Conservation (phyloP, 35 echinoderm and acorn worm species). For the Chiridota heheva region DNA sequence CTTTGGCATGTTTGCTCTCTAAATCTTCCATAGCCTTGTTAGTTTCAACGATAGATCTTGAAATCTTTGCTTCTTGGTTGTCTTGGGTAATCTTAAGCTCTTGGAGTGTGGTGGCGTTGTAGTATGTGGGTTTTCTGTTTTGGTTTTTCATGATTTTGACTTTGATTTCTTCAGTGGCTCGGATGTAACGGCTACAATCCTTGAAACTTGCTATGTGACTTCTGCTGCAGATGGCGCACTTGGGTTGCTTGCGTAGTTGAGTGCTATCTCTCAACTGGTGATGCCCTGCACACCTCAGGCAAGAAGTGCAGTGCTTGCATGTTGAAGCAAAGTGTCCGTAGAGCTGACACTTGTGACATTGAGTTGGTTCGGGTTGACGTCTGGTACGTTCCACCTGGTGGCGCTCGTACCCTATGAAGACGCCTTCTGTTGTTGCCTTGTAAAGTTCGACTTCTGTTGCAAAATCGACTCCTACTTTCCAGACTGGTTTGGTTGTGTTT, state of each 20-base stretch:
- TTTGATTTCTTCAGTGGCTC: too few relatives aligned
- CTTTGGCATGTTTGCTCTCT: too few relatives aligned
- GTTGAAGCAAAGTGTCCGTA: neutral
- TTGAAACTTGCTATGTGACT: too few relatives aligned
- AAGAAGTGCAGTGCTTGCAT: neutral
- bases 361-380: neutral
- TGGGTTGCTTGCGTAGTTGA: neutral
- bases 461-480: neutral
- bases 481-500: neutral
- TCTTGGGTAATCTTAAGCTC: too few relatives aligned
- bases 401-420: neutral
- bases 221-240: neutral
- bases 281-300: constrained; percentile 13
- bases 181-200: too few relatives aligned
- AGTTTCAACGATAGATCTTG: too few relatives aligned
- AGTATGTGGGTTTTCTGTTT: too few relatives aligned
- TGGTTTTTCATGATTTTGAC: too few relatives aligned
- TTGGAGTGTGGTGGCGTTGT: too few relatives aligned
- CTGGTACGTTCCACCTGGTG: neutral
- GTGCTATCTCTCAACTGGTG: neutral
- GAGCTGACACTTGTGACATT: neutral
- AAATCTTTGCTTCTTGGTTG: too few relatives aligned
- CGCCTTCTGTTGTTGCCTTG: neutral
- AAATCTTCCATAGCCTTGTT: too few relatives aligned
- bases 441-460: neutral